phyloP scores from a whole-genome alignment of 1,140 invertebrate genomes.

The Leptinotarsa undecemlineata region DNA sequence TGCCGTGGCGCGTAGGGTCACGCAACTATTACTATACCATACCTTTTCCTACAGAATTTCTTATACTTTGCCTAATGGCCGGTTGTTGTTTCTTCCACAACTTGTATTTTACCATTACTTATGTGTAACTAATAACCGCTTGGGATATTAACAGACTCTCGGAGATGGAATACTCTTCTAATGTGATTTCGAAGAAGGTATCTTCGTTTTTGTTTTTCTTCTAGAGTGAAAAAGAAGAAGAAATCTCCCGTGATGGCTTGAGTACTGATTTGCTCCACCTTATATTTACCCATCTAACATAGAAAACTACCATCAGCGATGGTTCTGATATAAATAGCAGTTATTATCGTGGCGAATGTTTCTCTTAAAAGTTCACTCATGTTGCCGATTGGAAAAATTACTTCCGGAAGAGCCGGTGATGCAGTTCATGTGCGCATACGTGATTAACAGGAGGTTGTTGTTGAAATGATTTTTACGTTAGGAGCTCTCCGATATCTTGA shows the following conservation, averaged over 20 bases:
- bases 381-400: neutral
- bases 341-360: slow-evolving; percentile 6
- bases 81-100: slow-evolving; percentile 7
- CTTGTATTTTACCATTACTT: slow-evolving; percentile 2
- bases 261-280: neutral
- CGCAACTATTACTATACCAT: slow-evolving; percentile 8
- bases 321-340: slow-evolving; percentile 3
- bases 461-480: neutral
- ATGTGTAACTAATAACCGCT: slow-evolving; percentile 8
- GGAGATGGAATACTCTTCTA: slow-evolving; percentile 1
- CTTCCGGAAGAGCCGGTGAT: neutral
- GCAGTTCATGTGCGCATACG: neutral
- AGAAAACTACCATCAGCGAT: slow-evolving; percentile 5
- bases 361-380: neutral
- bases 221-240: neutral
- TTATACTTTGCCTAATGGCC: neutral
- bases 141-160: slow-evolving; percentile 8
- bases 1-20: slow-evolving; percentile 4
- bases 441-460: neutral
- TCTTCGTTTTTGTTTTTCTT: neutral
- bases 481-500: neutral
- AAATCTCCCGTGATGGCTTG: neutral
- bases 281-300: slow-evolving; percentile 5
- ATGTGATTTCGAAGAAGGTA: slow-evolving; percentile 1
- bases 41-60: slow-evolving; percentile 4